Percentiles rank a stretch among this genome's conserved stretches.
Conservation (phyloP, 1,140 invertebrate species). For the Saxidomus purpurata region DNA sequence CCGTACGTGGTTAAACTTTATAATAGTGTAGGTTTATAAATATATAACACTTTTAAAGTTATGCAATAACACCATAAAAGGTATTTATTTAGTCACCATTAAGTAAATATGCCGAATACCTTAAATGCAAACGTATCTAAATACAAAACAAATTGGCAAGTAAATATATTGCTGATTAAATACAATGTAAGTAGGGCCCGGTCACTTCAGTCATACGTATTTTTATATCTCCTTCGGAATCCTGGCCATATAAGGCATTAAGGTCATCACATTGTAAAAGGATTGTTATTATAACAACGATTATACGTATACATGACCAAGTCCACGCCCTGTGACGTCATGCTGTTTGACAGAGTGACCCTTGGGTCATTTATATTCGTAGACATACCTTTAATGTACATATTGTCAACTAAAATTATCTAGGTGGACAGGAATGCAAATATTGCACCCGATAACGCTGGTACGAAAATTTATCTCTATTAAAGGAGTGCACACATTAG, state of each 20-base stretch:
- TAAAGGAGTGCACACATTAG: too few species aligned
- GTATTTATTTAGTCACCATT: background rate
- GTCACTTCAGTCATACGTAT: background rate
- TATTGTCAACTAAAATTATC: too few species aligned
- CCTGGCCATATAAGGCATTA: background rate
- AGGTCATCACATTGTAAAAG: background rate
- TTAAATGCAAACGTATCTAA: background rate
- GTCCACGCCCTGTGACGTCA: conserved; percentile 8
- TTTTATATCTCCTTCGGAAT: background rate
- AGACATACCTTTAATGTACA: background rate
- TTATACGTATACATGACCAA: background rate
- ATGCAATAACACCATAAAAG: background rate
- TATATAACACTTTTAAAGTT: too few species aligned
- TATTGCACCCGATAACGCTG: background rate
- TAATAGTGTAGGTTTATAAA: background rate
- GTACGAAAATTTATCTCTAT: too few species aligned
- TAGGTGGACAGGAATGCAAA: background rate
- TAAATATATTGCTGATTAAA: background rate
- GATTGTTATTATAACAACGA: too few species aligned
- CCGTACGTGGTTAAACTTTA: background rate
- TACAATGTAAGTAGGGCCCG: too few species aligned
- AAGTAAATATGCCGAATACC: conserved; percentile 16
- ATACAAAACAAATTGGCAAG: background rate
- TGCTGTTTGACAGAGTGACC: background rate
- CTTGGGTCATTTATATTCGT: background rate